Base-by-base conservation (phyloP, 2,113 vertebrate species). In the Drymodes brunneopygia region DNA sequence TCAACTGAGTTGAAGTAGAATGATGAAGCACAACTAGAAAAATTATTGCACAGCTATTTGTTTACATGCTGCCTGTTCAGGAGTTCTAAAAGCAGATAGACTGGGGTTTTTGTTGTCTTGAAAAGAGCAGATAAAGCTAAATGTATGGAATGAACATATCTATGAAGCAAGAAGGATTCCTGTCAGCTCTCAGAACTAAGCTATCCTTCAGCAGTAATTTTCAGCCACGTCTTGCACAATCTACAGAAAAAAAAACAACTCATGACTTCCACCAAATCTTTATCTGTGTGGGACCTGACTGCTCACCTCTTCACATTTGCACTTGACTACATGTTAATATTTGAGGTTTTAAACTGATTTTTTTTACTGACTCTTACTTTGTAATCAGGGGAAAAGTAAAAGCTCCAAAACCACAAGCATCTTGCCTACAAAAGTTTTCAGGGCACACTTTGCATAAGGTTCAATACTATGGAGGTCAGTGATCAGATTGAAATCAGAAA, bases 401-500 rank as follows among this genome's bases (percentile, higher is more conserved):
- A 56, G 47, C 58, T 62, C 31, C n/a, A 65, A 88, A 83, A 5
- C 12, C 35, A 66, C 14, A 57, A 74, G 19, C 33, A 56, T 48
- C 22, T 78, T 71, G 18, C 38, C 38, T 58, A 64, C 29, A 40
- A 6, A 92, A 61, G 15, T 47, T 85, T 91, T 71, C 50, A 87
- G 66, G 50, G 16, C 33, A 82, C 23, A 16, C 40, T 79, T 89
- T 44, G 8, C 36, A 31, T 51, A n/a, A 84, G 57, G 25, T 79
- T 92, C 50, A 42, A 25, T 35, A 2, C 13, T 51, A 5, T 14
- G 18, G 40, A 87, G 78, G 65, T 87, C 89, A 95, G 51, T 35
- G 44, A 85, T 92, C 40, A 94, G 54, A 87, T 0, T 81, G 66
- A 75, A 92, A 89, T 81, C 36, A 89, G 58, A 80, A 92, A 90